Base-by-base conservation (phyloP, 2,888 invertebrate species). In the Acanthoscelides obtectus region DNA sequence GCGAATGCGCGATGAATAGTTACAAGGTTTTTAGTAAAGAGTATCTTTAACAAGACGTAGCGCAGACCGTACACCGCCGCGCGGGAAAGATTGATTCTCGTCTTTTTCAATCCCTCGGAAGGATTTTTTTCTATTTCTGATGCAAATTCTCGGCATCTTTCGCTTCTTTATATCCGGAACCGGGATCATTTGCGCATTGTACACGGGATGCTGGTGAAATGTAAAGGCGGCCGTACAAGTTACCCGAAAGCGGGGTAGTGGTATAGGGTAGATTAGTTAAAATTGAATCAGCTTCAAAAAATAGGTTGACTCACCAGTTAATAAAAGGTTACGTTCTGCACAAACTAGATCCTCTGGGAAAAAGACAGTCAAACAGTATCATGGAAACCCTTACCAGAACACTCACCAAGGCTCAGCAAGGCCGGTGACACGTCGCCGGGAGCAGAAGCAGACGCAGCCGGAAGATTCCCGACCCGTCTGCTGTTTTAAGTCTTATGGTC, bases 1-100 rank as follows among this genome's bases (percentile, higher is more conserved):
- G 75, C 74, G 78, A 78, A 81, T 79, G 79, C 77, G 73, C 73
- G 73, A 77, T 77, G 80, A 79, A 79, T 78, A 75, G 79, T 77
- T 79, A 79, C 79, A 79, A 80, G 77, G 78, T 78, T 78, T 77
- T 75, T 75, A 74, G 73, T 70, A 67, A 72, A 73, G 73, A 72
- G 70, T 73, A 72, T 75, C 72, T 73, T 76, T 78, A 79, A 79
- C 79, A 79, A 78, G 79, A 79, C 76, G 79, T 75, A 73, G n/a
- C 45, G 45, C 25, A 3, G 45, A 45, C 12, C 45, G 45, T 45
- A 45, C 17, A 45, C 45, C 45, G 45, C 45, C 45, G 6, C 45
- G 17, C 45, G 77, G 76, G 76, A 76, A 76, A 75, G 78, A 77
- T 75, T 76, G 76, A 76, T 77, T 76, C 75, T 76, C 74, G 72